Evolutionary conservation across 1,140 invertebrate genomes (phyloP), one percentile per base, ranked within the genome.

Genomic region (Drosophila busckii): DNA sequence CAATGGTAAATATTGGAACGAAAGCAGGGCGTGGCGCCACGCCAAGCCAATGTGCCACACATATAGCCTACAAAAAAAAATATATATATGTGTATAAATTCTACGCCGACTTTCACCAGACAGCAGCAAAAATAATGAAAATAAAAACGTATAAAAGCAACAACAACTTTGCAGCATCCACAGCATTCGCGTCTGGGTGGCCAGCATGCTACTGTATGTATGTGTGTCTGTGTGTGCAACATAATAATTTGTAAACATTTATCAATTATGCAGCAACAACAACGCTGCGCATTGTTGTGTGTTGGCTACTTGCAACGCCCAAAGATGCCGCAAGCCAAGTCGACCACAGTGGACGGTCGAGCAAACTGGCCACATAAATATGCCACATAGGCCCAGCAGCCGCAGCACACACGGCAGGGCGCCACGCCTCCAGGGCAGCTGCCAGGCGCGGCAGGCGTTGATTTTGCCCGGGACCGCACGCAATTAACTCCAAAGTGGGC

Each of bases 241-340:
- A 80, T 78, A 78, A 78, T 78, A 78, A 78, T 78, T 78, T 78
- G 73, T 78, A 78, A 78, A 78, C 73, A 78, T 78, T 78, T 78
- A 78, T 78, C 73, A 78, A 78, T 78, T 78, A 78, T 78, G 73
- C 68, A 80, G 73, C 64, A 80, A 59, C 56, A 76, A 61, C 45
- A 75, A 35, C 42, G 34, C 17, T 13, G 25, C 17, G n/a, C n/a
- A n/a, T n/a, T n/a, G n/a, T n/a, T n/a, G n/a, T n/a, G n/a, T n/a
- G n/a, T n/a, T 34, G 46, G 52, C 53, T 61, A 42, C 50, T 49
- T 56, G 53, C 53, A 49, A 56, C 53, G 53, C 52, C 59, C 59
- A 48, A 52, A 58, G 59, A 61, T 66, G 50, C 26, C 37, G 32
- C 59, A 20, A 48, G 53, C 53, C n/a, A 31, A 37, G 9, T 13